A percentile compares a stretch with the other conserved stretches of the same genome.
Evolutionary conservation across 2,797 vertebrate species (phyloP).

Genomic region (Notamacropus eugenii): DNA sequence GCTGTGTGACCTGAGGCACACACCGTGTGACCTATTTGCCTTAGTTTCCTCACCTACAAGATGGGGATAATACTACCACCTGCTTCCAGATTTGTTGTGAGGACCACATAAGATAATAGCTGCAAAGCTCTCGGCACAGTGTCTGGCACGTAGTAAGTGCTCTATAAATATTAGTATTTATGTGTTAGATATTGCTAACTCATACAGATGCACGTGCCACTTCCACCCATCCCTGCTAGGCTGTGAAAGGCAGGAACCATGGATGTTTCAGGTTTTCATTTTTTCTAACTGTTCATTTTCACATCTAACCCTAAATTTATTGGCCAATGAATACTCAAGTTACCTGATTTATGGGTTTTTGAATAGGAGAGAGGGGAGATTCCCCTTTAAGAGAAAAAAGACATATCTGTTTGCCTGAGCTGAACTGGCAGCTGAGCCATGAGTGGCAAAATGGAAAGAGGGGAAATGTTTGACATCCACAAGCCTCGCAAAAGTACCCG

Average conservation of each 20-base stretch:
- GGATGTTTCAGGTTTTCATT: not conserved
- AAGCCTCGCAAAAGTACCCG: not conserved
- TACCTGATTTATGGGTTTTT: not conserved
- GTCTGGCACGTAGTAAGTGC: not conserved
- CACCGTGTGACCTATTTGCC: not conserved
- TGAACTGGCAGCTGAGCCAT: not conserved
- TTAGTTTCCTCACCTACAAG: not conserved
- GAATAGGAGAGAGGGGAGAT: not conserved
- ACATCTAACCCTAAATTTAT: not conserved
- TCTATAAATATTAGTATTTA: not conserved
- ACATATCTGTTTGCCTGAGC: not conserved
- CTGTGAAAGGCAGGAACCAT: not conserved
- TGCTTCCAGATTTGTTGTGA: not conserved
- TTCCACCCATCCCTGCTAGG: not conserved
- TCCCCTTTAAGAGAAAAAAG: not conserved
- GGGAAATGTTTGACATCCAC: not conserved
- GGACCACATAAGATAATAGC: not conserved
- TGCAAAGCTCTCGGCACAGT: not conserved
- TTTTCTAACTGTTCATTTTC: not conserved
- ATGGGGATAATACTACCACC: not conserved
- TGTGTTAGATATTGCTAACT: not conserved
- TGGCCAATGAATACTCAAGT: not conserved
- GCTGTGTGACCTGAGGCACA: not conserved
- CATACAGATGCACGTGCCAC: not conserved
- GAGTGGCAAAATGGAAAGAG: not conserved